A percentile compares a stretch with the other conserved stretches of the same genome.
These are phyloP conservation scores for Acanthiza pusilla DNA, from an alignment of 2,797 vertebrate genomes.

Conservation along the genomic window DNA sequence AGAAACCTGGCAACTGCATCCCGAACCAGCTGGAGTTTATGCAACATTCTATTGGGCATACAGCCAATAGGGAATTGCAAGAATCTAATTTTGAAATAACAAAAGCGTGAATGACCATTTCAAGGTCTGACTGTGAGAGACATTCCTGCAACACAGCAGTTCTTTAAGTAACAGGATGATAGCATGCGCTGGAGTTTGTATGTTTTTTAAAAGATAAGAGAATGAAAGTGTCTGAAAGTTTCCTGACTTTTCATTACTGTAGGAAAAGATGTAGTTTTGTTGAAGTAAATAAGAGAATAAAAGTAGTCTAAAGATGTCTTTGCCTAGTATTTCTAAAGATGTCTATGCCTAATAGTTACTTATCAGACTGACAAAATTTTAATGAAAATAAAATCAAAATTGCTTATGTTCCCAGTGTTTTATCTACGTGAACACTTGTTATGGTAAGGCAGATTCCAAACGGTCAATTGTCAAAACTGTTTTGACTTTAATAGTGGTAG, in stretches of 20 bases:
- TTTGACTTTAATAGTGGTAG: not conserved
- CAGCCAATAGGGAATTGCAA: not conserved
- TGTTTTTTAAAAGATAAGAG: not conserved
- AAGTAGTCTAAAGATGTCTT: not conserved
- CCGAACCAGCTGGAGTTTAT: constrained; percentile 1
- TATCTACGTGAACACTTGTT: not conserved
- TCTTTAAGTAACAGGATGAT: not conserved
- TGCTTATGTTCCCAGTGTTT: not conserved
- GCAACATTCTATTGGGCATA: not conserved
- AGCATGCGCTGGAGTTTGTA: not conserved
- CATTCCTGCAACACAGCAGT: not conserved
- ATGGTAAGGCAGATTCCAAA: not conserved
- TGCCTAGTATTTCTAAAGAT: not conserved
- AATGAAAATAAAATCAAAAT: not conserved
- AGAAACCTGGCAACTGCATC: constrained; percentile 9
- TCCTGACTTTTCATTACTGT: not conserved
- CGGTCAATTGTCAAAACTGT: not conserved
- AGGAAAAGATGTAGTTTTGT: not conserved
- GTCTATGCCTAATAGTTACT: not conserved
- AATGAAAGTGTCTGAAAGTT: not conserved
- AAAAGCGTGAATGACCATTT: constrained; percentile 54
- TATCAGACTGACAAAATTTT: not conserved
- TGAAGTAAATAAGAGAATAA: not conserved
- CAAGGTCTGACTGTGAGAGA: constrained; percentile 51
- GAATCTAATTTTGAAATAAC: constrained; percentile 51